phyloP scores from a whole-genome alignment of 1,140 invertebrate genomes.

The Eufriesea mexicana region DNA sequence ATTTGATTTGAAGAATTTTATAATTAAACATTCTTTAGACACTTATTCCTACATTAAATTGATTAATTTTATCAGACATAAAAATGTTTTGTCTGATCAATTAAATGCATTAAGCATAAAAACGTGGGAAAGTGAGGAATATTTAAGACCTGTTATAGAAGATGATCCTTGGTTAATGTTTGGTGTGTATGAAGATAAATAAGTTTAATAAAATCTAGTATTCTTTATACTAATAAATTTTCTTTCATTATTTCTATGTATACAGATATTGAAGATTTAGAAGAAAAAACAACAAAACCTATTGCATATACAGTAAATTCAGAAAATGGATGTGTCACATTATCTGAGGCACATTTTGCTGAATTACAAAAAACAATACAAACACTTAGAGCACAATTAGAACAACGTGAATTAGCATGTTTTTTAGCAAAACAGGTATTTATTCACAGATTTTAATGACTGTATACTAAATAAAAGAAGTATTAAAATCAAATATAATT shows the following conservation, averaged over 20 bases:
- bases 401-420: constrained; percentile 76
- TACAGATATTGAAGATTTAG: constrained; percentile 80
- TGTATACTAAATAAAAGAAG: neutral
- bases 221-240: neutral
- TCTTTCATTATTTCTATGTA: neutral
- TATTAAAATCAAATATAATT: constrained; percentile 9
- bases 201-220: neutral
- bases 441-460: neutral
- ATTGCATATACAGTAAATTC: constrained; percentile 78
- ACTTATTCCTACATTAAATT: constrained; percentile 94
- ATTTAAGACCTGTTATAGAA: constrained; percentile 88
- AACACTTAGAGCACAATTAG: constrained; percentile 76
- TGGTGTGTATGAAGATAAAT: constrained; percentile 83
- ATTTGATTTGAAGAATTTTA: constrained; percentile 87
- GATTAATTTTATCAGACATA: constrained; percentile 91
- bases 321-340: constrained; percentile 85
- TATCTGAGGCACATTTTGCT: constrained; percentile 85
- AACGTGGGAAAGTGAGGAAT: constrained; percentile 90
- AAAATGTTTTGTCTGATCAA: constrained; percentile 84
- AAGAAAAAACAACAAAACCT: constrained; percentile 72
- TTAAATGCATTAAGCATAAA: constrained; percentile 82
- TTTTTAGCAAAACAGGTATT: constrained; percentile 77
- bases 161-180: constrained; percentile 93
- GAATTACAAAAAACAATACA: constrained; percentile 85
- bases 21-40: constrained; percentile 89